Evolutionary conservation across 2,888 invertebrate species (phyloP), one percentile per base, ranked within the genome.

Genomic region (Agonum fuliginosum): DNA sequence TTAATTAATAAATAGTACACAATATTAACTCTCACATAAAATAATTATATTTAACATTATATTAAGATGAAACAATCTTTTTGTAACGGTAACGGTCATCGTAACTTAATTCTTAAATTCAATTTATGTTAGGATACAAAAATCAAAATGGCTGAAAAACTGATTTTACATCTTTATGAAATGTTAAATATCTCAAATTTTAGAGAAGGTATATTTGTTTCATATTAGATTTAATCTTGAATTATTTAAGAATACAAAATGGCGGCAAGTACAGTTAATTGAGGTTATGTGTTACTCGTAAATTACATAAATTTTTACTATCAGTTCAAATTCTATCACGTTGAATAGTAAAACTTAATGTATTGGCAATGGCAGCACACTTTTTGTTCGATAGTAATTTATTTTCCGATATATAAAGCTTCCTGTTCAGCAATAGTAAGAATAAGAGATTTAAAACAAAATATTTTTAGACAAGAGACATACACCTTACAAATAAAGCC

Each of bases 1-100:
- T 67, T 67, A 34, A 54, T 54, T 12, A 67, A 20, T 67, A 41
- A 34, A 54, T 54, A 54, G 54, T 54, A 54, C 54, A 54, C 54
- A 22, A 54, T 24, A 24, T 54, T 24, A 6, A 6, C 20, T 24
- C 10, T 24, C 54, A 54, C 24, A 22, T 12, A 54, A 14, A 43
- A 43, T 8, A 14, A 43, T n/a, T 41, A 48, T 20, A 54, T 0
- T 24, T n/a, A 54, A 24, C 3, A 24, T 12, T 37, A n/a, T 8
- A 37, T n/a, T n/a, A n/a, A n/a, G n/a, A n/a, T n/a, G n/a, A n/a
- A n/a, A n/a, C n/a, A n/a, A n/a, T n/a, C n/a, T n/a, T n/a, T n/a
- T n/a, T n/a, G n/a, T n/a, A n/a, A n/a, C n/a, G n/a, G n/a, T n/a
- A n/a, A n/a, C n/a, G n/a, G n/a, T n/a, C n/a, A n/a, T n/a, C n/a